A percentile compares a stretch with the other conserved stretches of the same genome.
These are phyloP conservation scores for Hycleus cichorii DNA, from an alignment of 1,140 invertebrate genomes.

Conservation along the genomic window DNA sequence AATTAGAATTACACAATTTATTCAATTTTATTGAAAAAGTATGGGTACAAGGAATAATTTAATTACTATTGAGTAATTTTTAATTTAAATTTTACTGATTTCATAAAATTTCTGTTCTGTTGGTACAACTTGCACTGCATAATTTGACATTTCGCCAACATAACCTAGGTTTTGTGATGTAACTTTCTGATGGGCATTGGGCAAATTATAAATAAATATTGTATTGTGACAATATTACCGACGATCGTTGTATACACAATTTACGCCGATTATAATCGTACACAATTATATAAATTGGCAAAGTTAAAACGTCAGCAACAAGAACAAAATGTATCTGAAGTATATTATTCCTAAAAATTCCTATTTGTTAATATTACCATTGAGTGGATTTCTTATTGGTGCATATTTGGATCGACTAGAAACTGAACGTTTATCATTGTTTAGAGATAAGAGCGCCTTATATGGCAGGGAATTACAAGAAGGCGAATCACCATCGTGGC, in stretches of 20 bases:
- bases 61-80: too few relatives aligned
- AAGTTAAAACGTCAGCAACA: conserved; percentile 30
- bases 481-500: conserved; percentile 65
- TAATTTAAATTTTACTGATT: too few relatives aligned
- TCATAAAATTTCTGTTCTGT: too few relatives aligned
- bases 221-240: conserved; percentile 57
- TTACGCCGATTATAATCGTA: conserved; percentile 60
- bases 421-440: conserved; percentile 58
- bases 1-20: too few relatives aligned
- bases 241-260: conserved; percentile 49
- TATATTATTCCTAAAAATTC: conserved; percentile 38
- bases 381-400: conserved; percentile 52
- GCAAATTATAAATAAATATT: conserved; percentile 48
- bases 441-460: conserved; percentile 68
- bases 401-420: conserved; percentile 58
- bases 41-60: too few relatives aligned
- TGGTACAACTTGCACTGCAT: too few relatives aligned
- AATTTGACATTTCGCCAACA: background rate
- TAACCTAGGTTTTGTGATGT: conserved; percentile 9
- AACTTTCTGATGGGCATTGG: conserved; percentile 37
- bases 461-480: conserved; percentile 58
- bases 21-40: too few relatives aligned
- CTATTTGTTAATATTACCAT: conserved; percentile 44
- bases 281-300: conserved; percentile 56
- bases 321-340: conserved; percentile 38